Percentiles rank a stretch among this genome's conserved stretches.
These are phyloP conservation scores for Peucedramus taeniatus DNA, from an alignment of 2,113 vertebrate genomes.

Conservation along the genomic window DNA sequence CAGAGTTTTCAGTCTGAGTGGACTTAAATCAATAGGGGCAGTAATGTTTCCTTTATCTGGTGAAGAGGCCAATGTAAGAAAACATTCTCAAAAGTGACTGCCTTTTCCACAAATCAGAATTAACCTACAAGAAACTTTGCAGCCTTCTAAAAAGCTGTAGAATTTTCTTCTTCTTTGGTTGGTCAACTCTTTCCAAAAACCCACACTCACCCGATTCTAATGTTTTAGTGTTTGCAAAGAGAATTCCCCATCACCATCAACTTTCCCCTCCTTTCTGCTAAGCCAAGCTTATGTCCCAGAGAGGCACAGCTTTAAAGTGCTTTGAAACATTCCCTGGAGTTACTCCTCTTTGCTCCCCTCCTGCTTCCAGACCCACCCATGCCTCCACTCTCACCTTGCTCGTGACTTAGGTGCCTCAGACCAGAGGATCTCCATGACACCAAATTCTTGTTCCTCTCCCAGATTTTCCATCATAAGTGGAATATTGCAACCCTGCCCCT, in stretches of 20 bases:
- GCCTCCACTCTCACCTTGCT: background rate
- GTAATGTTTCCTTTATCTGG: background rate
- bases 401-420: accelerated
- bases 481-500: background rate
- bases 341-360: background rate
- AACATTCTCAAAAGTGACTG: background rate
- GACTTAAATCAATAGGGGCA: background rate
- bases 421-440: background rate
- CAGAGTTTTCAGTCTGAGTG: background rate
- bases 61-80: background rate
- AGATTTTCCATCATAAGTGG: background rate
- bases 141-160: background rate
- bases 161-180: background rate
- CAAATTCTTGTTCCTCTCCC: background rate
- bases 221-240: background rate
- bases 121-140: background rate
- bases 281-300: background rate
- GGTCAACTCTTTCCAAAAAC: background rate
- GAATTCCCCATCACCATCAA: background rate
- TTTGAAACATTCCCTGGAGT: background rate
- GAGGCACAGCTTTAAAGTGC: background rate
- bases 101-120: background rate
- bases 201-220: accelerated
- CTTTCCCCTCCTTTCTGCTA: background rate
- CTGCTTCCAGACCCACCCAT: background rate